Conservation (phyloP, 2,888 invertebrate species). For the Glyphotaelius pellucidus region DNA sequence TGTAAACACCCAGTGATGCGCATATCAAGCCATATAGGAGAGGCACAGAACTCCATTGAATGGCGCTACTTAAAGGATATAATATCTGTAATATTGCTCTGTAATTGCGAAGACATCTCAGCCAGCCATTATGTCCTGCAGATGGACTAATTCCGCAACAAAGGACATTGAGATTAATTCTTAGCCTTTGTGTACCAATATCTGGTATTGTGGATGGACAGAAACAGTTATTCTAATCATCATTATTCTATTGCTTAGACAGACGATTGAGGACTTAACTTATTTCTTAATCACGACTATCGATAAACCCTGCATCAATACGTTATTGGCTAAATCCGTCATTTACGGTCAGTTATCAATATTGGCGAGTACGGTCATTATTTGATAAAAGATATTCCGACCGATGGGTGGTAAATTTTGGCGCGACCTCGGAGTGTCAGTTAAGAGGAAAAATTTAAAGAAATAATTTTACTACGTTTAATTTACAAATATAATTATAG, state of each 20-base stretch:
- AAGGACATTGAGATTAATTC: slow-evolving; percentile 41
- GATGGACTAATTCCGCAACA: slow-evolving; percentile 46
- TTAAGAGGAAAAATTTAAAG: too few species aligned
- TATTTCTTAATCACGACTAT: background rate
- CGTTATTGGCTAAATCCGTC: too few species aligned
- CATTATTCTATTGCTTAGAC: background rate
- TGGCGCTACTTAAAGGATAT: slow-evolving; percentile 23
- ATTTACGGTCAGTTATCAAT: too few species aligned
- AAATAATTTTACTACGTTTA: too few species aligned
- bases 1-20: slow-evolving; percentile 49
- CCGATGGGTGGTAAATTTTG: too few species aligned
- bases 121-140: slow-evolving; percentile 49
- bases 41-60: slow-evolving; percentile 8
- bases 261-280: background rate
- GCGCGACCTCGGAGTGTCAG: too few species aligned
- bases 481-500: too few species aligned
- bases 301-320: background rate
- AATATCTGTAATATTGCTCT: slow-evolving; percentile 36
- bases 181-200: slow-evolving; percentile 20
- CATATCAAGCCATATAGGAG: slow-evolving; percentile 34
- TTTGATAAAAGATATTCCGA: too few species aligned
- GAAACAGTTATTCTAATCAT: background rate
- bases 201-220: slow-evolving; percentile 11
- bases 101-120: slow-evolving; percentile 53
- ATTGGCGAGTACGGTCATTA: too few species aligned